Conservation (phyloP, 37 sponge, comb jelly and placozoan species). For the Oopsacas minuta region DNA sequence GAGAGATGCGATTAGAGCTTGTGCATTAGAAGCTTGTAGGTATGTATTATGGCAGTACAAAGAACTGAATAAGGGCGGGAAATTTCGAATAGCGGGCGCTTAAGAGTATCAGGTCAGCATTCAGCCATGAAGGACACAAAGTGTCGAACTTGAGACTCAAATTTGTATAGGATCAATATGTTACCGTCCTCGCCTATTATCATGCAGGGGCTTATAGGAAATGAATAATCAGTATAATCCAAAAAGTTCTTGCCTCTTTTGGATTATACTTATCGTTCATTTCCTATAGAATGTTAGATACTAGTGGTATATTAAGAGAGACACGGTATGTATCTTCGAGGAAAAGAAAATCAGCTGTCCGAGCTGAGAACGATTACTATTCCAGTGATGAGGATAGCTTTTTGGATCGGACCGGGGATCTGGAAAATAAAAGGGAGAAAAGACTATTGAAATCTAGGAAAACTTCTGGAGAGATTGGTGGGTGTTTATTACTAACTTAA, state of each 20-base stretch:
- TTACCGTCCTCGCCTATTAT: too few species aligned
- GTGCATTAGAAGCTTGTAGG: conserved; percentile 79
- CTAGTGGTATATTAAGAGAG: conserved; percentile 56
- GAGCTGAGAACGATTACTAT: conserved; percentile 85
- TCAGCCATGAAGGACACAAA: too few species aligned
- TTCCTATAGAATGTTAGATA: conserved; percentile 42
- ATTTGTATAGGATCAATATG: too few species aligned
- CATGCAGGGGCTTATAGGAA: too few species aligned
- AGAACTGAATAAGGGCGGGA: too few species aligned
- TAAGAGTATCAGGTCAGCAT: too few species aligned
- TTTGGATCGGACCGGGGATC: conserved; percentile 84
- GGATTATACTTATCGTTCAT: too few species aligned
- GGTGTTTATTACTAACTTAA: background rate
- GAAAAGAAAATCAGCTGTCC: conserved; percentile 33
- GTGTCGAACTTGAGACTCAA: too few species aligned
- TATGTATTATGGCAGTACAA: background rate
- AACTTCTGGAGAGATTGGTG: conserved; percentile 6
- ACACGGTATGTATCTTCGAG: conserved; percentile 20
- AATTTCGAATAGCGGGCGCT: too few species aligned
- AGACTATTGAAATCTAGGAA: conserved; percentile 52
- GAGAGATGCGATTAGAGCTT: conserved; percentile 70
- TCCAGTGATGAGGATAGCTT: conserved; percentile 96
- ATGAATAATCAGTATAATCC: too few species aligned
- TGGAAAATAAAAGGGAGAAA: conserved; percentile 62
- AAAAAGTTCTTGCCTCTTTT: too few species aligned